These are phyloP conservation scores for Aythya fuligula DNA, from an alignment of 2,797 vertebrate species.

Conservation along the genomic window DNA sequence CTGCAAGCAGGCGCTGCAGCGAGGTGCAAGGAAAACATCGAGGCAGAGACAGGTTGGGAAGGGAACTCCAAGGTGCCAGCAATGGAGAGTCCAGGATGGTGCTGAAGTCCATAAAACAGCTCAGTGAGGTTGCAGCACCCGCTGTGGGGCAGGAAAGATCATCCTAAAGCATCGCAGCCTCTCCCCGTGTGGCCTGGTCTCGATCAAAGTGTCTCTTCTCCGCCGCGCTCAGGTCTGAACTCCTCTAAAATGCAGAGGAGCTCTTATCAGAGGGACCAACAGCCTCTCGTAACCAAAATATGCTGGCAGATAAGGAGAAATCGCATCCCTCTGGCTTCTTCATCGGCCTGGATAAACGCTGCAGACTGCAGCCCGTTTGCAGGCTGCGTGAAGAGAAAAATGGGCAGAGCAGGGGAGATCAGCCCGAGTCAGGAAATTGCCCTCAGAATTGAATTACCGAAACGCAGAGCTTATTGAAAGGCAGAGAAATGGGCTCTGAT, in stretches of 20 bases:
- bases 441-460: constrained; percentile 47
- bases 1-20: background rate
- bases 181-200: background rate
- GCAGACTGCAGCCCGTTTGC: background rate
- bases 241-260: background rate
- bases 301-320: background rate
- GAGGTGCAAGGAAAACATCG: accelerated
- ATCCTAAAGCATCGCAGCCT: background rate
- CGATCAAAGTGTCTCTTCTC: background rate
- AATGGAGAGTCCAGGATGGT: background rate
- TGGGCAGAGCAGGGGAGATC: background rate
- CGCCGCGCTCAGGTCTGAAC: background rate
- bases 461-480: constrained; percentile 25
- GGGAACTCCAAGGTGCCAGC: background rate
- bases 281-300: background rate
- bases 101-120: background rate
- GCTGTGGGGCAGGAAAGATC: background rate
- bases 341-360: background rate
- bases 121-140: background rate
- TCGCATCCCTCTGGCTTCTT: background rate
- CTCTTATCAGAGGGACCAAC: background rate
- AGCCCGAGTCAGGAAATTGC: constrained; percentile 55
- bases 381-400: background rate
- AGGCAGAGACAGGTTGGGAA: background rate
- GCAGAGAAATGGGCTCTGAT: background rate